Percentiles rank a stretch among this genome's conserved stretches.
Conservation (phyloP, 2,113 vertebrate species). For the Silurus glanis region DNA sequence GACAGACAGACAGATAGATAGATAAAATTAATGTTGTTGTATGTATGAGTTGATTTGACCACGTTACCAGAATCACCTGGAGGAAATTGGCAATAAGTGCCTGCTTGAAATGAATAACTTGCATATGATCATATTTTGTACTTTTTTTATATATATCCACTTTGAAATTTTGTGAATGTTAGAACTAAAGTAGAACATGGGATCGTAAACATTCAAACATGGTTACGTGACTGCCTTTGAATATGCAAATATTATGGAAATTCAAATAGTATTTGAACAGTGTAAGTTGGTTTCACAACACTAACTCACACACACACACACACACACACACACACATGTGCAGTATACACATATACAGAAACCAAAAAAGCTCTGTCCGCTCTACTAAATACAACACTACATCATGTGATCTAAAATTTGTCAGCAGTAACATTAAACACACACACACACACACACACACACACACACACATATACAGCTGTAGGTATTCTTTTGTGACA, state of each 20-base stretch:
- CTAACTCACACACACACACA: neutral
- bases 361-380: neutral
- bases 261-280: neutral
- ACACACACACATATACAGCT: constrained; percentile 6
- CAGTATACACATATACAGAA: neutral
- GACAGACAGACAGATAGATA: too few species aligned
- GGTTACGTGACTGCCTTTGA: neutral
- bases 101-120: neutral
- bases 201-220: neutral
- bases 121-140: neutral
- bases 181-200: neutral
- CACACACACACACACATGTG: neutral
- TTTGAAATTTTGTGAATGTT: neutral
- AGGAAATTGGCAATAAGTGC: neutral
- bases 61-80: neutral
- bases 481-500: neutral
- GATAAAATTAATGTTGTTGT: too few species aligned
- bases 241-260: constrained; percentile 1
- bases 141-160: neutral
- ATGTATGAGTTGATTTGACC: too few species aligned
- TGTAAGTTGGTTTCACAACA: neutral
- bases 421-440: neutral
- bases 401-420: neutral
- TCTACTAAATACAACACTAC: neutral
- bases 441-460: neutral